Evolutionary conservation across 2,888 invertebrate genomes (phyloP).

Genomic region (Camptogramma bilineatum): DNA sequence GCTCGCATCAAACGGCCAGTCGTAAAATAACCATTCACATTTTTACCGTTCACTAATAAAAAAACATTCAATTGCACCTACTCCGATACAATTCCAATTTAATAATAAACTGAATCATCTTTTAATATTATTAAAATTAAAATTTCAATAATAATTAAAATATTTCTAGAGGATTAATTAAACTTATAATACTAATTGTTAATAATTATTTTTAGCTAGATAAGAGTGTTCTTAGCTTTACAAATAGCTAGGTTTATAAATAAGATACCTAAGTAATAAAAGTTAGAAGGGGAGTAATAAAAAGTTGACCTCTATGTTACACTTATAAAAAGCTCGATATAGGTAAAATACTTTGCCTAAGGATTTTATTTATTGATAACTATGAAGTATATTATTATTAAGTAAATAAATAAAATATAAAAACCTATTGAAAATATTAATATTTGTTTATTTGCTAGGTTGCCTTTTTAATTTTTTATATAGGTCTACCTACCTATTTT

Average conservation of each 20-base stretch:
- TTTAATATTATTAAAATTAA: too few relatives aligned
- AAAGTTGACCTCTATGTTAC: not conserved
- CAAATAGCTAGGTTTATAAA: not conserved
- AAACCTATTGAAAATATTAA: too few relatives aligned
- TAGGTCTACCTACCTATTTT: too few relatives aligned
- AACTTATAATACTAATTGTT: not conserved
- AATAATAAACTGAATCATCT: not conserved
- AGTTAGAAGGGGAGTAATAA: too few relatives aligned
- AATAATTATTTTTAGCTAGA: not conserved
- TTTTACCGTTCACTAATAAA: slow-evolving; percentile 11
- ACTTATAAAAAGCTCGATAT: not conserved
- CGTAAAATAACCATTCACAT: slow-evolving; percentile 27
- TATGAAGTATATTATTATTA: too few relatives aligned
- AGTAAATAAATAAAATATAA: too few relatives aligned
- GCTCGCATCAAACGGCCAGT: slow-evolving; percentile 22
- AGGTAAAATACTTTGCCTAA: slow-evolving; percentile 4
- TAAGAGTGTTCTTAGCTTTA: not conserved
- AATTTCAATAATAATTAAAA: too few relatives aligned
- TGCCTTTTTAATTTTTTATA: too few relatives aligned
- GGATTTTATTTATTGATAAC: not conserved
- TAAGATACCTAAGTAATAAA: too few relatives aligned
- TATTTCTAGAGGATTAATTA: not conserved
- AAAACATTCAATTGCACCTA: slow-evolving; percentile 16
- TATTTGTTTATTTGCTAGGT: too few relatives aligned
- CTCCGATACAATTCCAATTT: not conserved